A percentile compares a stretch with the other conserved stretches of the same genome.
Conservation (phyloP, 2,888 invertebrate genomes). For the Argyresthia goedartella region DNA sequence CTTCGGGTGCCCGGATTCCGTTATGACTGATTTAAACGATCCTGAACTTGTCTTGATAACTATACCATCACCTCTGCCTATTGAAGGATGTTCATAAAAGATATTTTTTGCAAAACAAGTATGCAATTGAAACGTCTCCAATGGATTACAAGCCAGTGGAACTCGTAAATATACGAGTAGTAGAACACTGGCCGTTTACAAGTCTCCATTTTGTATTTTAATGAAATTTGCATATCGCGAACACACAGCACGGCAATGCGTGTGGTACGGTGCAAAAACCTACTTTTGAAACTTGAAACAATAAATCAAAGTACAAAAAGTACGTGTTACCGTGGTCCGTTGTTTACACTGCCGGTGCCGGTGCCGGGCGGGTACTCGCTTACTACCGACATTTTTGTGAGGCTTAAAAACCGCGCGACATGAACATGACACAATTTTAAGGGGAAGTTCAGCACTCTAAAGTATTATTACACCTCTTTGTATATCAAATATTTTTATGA, state of each 20-base stretch:
- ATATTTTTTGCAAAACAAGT: too few species aligned
- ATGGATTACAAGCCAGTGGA: too few species aligned
- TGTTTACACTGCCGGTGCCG: slow-evolving; percentile 51
- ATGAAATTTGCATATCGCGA: slow-evolving; percentile 34
- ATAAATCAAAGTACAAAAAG: slow-evolving; percentile 66
- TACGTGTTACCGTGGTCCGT: slow-evolving; percentile 57
- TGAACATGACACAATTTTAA: slow-evolving; percentile 30
- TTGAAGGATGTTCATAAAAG: too few species aligned
- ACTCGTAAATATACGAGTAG: too few species aligned
- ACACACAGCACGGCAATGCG: slow-evolving; percentile 31
- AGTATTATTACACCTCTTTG: too few species aligned
- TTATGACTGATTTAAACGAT: neutral
- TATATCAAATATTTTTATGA: too few species aligned
- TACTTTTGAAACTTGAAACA: slow-evolving; percentile 59
- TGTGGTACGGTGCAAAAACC: slow-evolving; percentile 57
- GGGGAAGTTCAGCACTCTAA: slow-evolving; percentile 23
- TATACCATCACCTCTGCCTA: too few species aligned
- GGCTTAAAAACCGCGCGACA: slow-evolving; percentile 32
- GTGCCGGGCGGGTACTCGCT: slow-evolving; percentile 15
- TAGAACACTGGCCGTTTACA: too few species aligned
- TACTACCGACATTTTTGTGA: slow-evolving; percentile 48
- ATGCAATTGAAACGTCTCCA: too few species aligned
- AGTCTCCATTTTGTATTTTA: slow-evolving; percentile 10
- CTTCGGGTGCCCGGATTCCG: neutral
- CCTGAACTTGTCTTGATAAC: too few species aligned